A percentile compares a stretch with the other conserved stretches of the same genome.
Conservation (phyloP, 1,140 invertebrate genomes). For the Eumaeus atala region DNA sequence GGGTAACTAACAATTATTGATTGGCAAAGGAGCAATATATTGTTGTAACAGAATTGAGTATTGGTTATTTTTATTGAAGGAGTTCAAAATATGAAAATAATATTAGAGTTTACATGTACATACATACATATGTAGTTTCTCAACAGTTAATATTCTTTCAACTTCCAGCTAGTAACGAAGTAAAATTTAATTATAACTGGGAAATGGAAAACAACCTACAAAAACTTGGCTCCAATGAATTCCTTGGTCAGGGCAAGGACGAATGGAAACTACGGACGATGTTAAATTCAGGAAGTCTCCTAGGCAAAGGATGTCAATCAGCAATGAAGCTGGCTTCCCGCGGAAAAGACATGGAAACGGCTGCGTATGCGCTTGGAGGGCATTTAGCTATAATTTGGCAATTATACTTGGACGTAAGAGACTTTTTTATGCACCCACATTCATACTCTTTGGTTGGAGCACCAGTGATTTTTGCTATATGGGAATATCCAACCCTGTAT, state of each 20-base stretch:
- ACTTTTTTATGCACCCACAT: conserved; percentile 58
- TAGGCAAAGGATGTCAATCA: conserved; percentile 88
- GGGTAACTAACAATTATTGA: too few relatives aligned
- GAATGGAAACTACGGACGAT: conserved; percentile 88
- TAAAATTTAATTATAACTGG: conserved; percentile 40
- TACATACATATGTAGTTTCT: conserved; percentile 3
- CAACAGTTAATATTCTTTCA: neutral
- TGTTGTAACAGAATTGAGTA: too few relatives aligned
- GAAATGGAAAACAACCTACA: conserved; percentile 55
- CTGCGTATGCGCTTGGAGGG: conserved; percentile 87
- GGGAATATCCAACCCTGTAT: conserved; percentile 80
- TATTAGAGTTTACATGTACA: neutral
- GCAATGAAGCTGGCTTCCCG: conserved; percentile 85
- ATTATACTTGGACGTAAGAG: conserved; percentile 75
- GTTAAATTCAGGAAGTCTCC: conserved; percentile 82
- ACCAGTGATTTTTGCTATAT: conserved; percentile 84
- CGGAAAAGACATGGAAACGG: conserved; percentile 75
- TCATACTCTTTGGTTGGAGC: conserved; percentile 81
- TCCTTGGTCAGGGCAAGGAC: conserved; percentile 77
- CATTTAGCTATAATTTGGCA: conserved; percentile 90
- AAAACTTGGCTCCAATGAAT: conserved; percentile 60
- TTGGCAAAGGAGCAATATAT: too few relatives aligned
- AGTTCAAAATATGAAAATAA: too few relatives aligned
- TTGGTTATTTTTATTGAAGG: too few relatives aligned
- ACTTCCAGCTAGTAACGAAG: conserved; percentile 36